Percentiles rank a stretch among this genome's conserved stretches.
These are phyloP conservation scores for Chroicocephalus ridibundus DNA, from an alignment of 2,113 vertebrate genomes.

Conservation along the genomic window DNA sequence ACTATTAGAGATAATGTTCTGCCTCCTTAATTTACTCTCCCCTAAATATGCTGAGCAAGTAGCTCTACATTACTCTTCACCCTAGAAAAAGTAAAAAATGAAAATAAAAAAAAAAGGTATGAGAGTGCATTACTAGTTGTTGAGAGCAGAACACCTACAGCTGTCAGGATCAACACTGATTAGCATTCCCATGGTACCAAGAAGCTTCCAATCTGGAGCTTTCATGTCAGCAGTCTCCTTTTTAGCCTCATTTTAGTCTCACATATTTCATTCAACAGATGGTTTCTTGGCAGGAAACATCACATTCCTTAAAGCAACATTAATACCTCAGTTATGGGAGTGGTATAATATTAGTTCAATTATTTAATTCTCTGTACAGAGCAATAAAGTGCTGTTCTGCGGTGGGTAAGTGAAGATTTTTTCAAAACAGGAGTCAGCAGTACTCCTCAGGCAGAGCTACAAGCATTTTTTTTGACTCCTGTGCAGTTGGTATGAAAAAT, in stretches of 20 bases:
- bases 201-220: slow-evolving; percentile 19
- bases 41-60: neutral
- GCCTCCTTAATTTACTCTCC: neutral
- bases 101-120: neutral
- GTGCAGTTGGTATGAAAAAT: neutral
- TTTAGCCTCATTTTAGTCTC: slow-evolving; percentile 17
- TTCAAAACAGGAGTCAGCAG: neutral
- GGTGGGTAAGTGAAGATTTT: neutral
- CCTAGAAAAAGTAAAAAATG: neutral
- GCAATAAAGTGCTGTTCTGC: neutral
- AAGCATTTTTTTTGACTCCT: neutral
- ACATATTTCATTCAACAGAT: slow-evolving; percentile 41
- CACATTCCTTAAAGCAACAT: neutral
- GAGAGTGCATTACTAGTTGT: neutral
- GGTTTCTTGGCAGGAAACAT: slow-evolving; percentile 16
- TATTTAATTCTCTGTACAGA: slow-evolving; percentile 1
- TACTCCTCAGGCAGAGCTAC: neutral
- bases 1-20: neutral
- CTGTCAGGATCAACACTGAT: slow-evolving; percentile 47
- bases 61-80: neutral
- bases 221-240: neutral
- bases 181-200: slow-evolving; percentile 5
- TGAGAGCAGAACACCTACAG: slow-evolving; percentile 10
- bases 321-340: slow-evolving; percentile 4
- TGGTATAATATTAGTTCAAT: neutral